Evolutionary conservation across 2,888 invertebrate species (phyloP).

Genomic region (Frankliniella fusca): DNA sequence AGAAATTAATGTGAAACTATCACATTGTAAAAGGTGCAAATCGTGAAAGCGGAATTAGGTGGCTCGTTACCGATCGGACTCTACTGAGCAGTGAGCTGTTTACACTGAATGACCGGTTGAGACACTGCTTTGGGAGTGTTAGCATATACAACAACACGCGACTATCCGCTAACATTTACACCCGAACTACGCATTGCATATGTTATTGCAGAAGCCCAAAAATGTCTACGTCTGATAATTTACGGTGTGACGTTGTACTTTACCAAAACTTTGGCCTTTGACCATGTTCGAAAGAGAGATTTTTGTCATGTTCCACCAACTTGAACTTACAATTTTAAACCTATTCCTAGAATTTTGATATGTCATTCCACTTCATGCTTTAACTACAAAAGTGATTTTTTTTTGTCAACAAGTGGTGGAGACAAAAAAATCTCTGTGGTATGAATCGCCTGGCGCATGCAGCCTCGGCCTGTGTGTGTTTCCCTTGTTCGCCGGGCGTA

Average conservation of each 20-base stretch:
- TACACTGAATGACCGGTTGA: too few species aligned
- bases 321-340: neutral
- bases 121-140: too few species aligned
- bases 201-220: neutral
- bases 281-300: conserved; percentile 7
- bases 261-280: neutral
- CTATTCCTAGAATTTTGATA: neutral
- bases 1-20: neutral
- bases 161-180: neutral
- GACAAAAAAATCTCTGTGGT: conserved; percentile 9
- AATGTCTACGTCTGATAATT: conserved; percentile 2
- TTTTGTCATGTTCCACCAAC: conserved; percentile 2
- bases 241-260: neutral
- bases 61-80: too few species aligned
- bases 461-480: neutral
- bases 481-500: neutral
- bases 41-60: neutral
- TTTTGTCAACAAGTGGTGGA: neutral
- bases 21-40: neutral
- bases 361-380: neutral
- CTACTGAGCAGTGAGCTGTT: too few species aligned
- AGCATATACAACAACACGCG: too few species aligned
- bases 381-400: neutral
- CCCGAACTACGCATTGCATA: neutral
- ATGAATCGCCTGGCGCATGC: neutral